Conservation (phyloP, 2,888 invertebrate species). For the Lithosia quadra region DNA sequence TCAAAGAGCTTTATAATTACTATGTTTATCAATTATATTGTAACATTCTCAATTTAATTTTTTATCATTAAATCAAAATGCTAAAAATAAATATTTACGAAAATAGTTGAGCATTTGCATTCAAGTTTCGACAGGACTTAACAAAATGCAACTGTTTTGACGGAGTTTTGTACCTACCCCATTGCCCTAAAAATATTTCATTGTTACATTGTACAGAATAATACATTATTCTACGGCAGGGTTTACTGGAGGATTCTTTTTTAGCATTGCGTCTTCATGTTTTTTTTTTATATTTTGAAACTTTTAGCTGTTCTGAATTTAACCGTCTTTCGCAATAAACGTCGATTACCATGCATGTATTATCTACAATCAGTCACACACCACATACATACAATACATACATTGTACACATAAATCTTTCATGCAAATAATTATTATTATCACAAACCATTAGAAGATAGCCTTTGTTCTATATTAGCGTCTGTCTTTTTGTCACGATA, state of each 20-base stretch:
- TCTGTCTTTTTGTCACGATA: conserved; percentile 8
- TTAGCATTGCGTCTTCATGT: conserved; percentile 92
- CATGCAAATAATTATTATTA: neutral
- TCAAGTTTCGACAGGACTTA: too few relatives aligned
- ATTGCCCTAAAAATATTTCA: too few relatives aligned
- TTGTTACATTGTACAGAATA: conserved; percentile 90
- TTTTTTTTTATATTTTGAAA: conserved; percentile 47
- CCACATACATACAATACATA: conserved; percentile 35
- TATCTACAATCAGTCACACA: conserved; percentile 36
- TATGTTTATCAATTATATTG: too few relatives aligned
- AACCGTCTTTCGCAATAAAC: neutral
- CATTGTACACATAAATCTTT: conserved; percentile 8
- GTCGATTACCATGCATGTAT: neutral
- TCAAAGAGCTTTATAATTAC: too few relatives aligned
- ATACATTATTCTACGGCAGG: conserved; percentile 93
- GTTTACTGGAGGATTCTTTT: conserved; percentile 95
- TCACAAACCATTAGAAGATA: neutral
- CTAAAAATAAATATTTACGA: too few relatives aligned
- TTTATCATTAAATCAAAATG: too few relatives aligned
- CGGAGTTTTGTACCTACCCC: too few relatives aligned
- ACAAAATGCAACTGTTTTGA: too few relatives aligned
- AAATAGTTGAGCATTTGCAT: too few relatives aligned
- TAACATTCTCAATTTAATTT: too few relatives aligned
- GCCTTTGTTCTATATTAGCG: neutral
- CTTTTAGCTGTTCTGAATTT: neutral